Evolutionary conservation across 2,888 invertebrate genomes (phyloP).

Genomic region (Spilarctia lutea): DNA sequence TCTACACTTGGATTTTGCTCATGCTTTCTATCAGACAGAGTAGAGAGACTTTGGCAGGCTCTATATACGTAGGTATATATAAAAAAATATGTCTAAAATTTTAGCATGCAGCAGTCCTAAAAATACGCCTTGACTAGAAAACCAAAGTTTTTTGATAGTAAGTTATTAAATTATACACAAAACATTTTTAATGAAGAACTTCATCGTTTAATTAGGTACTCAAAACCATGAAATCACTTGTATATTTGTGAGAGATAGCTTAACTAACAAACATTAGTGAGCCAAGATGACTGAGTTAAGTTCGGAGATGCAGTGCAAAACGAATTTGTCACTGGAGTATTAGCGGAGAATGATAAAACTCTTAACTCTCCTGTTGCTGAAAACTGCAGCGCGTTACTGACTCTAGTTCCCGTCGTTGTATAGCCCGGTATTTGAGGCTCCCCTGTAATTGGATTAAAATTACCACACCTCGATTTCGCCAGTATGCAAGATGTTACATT

Average conservation of each 20-base stretch:
- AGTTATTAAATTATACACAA: background rate
- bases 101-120: background rate
- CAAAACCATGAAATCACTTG: background rate
- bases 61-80: too few species aligned
- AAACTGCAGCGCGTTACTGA: constrained; percentile 87
- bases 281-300: constrained; percentile 83
- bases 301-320: constrained; percentile 85
- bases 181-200: background rate
- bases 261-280: constrained; percentile 75
- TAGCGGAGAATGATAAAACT: constrained; percentile 83
- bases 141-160: background rate
- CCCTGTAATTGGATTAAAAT: constrained; percentile 89
- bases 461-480: constrained; percentile 87
- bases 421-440: constrained; percentile 85
- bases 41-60: too few species aligned
- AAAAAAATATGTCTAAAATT: background rate
- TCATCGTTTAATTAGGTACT: background rate
- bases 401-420: constrained; percentile 67
- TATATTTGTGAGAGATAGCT: background rate
- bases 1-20: too few species aligned
- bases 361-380: constrained; percentile 84
- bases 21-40: too few species aligned
- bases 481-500: constrained; percentile 89
- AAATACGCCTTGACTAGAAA: background rate
- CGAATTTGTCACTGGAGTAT: constrained; percentile 80